Conservation (phyloP, 2,797 vertebrate genomes). For the Dicrostonyx torquatus region DNA sequence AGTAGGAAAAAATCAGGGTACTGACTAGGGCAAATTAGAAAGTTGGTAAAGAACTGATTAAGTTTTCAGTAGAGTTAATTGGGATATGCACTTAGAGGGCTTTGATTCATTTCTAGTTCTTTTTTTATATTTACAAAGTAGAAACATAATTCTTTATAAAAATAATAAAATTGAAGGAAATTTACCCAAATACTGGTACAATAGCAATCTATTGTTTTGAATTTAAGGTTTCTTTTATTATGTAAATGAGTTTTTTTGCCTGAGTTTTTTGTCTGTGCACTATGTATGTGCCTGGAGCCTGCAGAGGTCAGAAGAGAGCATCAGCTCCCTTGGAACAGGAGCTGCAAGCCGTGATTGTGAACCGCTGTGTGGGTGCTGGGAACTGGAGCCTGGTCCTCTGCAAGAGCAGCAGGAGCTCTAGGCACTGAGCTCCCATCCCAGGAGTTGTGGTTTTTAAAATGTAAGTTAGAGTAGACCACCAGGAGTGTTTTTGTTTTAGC, state of each 20-base stretch:
- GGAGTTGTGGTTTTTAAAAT: slow-evolving; percentile 26
- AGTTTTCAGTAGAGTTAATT: slow-evolving; percentile 40
- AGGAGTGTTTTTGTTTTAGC: slow-evolving; percentile 12
- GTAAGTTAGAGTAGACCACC: slow-evolving; percentile 35
- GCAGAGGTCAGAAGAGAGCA: neutral
- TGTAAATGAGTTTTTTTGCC: neutral
- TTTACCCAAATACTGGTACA: slow-evolving; percentile 49
- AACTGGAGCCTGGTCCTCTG: neutral
- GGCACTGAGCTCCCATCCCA: no score
- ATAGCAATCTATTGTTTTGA: slow-evolving; percentile 38
- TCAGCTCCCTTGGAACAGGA: neutral
- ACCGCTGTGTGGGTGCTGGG: neutral
- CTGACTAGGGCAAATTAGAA: slow-evolving; percentile 7
- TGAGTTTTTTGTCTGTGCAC: no score
- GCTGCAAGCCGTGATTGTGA: neutral
- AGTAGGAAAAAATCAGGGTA: neutral
- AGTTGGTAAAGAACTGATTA: slow-evolving; percentile 13
- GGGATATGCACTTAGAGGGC: neutral
- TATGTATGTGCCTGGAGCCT: neutral
- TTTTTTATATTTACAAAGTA: slow-evolving; percentile 53
- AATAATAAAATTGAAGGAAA: slow-evolving; percentile 31
- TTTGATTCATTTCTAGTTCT: slow-evolving; percentile 57
- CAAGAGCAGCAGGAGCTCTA: neutral
- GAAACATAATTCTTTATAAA: slow-evolving; percentile 47
- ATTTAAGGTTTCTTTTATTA: neutral